These are phyloP conservation scores for Suillia variegata DNA, from an alignment of 2,888 invertebrate species.

Conservation along the genomic window DNA sequence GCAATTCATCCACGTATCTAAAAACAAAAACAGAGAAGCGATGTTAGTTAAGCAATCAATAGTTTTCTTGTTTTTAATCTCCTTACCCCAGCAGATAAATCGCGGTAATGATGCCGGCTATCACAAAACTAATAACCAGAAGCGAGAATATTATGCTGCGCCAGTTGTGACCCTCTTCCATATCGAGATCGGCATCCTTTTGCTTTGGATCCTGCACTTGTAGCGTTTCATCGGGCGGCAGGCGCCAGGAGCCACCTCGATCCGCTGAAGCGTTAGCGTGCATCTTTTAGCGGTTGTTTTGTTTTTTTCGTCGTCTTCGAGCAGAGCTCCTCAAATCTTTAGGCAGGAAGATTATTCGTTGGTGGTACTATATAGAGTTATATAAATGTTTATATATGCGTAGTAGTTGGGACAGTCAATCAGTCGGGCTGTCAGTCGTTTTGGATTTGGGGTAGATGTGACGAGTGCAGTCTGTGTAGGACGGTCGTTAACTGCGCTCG, in stretches of 20 bases:
- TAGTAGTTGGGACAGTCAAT: not conserved
- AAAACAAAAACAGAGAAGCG: conserved; percentile 20
- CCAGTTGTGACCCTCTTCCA: conserved; percentile 86
- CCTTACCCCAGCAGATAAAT: conserved; percentile 86
- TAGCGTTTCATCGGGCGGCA: conserved; percentile 89
- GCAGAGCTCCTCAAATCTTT: too few species aligned
- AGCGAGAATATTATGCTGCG: conserved; percentile 85
- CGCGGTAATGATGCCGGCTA: conserved; percentile 86
- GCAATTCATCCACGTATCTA: conserved; percentile 85
- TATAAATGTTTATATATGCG: not conserved
- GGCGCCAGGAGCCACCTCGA: conserved; percentile 86
- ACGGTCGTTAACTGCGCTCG: not conserved
- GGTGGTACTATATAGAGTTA: too few species aligned
- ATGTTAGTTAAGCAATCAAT: not conserved
- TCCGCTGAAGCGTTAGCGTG: conserved; percentile 88
- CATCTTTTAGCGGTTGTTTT: too few species aligned
- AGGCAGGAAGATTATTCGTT: too few species aligned
- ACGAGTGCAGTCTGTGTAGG: not conserved
- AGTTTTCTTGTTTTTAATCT: conserved; percentile 36
- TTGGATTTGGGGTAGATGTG: too few species aligned
- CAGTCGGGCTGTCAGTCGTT: too few species aligned
- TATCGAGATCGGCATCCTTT: conserved; percentile 80
- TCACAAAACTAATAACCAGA: conserved; percentile 84
- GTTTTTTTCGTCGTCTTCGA: too few species aligned
- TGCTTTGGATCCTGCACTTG: conserved; percentile 88